Evolutionary conservation across 2,113 vertebrate species (phyloP), one percentile per base, ranked within the genome.

Genomic region (Protomyctophum bolini): DNA sequence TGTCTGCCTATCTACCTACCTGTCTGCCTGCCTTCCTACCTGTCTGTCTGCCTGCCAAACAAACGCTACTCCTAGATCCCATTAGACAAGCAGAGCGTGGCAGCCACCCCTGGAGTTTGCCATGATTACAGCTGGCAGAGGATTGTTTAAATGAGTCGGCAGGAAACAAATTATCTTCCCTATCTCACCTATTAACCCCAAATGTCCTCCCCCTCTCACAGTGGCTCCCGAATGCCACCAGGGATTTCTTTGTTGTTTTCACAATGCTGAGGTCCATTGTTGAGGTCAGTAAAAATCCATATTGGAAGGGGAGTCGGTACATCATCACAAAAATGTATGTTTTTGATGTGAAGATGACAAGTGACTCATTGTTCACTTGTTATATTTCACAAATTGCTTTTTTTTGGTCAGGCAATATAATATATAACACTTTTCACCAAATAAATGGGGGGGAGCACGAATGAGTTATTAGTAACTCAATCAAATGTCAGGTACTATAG

Each of bases 81-180:
- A 65, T 82, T 76, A 80, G 78, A 73, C 73, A 68, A 68, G 60
- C 73, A 8, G 49, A 83, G 76, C 65, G 8, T 75, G 66, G 71
- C 66, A 51, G 63, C 46, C 72, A 45, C 72, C 55, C 64, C 72
- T 12, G 69, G 51, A 75, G 58, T 63, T 60, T 68, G 49, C 63
- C 51, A 0, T 70, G 59, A 79, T 76, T 73, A 65, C 56, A 8
- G 21, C 62, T 56, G 66, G 15, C 46, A 66, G 8, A 21, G 15
- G 7, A 66, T 67, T 61, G 69, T 66, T 72, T 72, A 51, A 77
- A 80, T 65, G 66, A 62, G 65, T 76, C n/a, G 56, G 46, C 56
- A n/a, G 47, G 14, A 51, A 12, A 59, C 45, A 46, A 46, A 58
- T 41, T 55, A n/a, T 14, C 46, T 56, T 7, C 41, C 55, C 21